Conservation (phyloP, 2,888 invertebrate species). For the Thysanoteuthis rhombus region DNA sequence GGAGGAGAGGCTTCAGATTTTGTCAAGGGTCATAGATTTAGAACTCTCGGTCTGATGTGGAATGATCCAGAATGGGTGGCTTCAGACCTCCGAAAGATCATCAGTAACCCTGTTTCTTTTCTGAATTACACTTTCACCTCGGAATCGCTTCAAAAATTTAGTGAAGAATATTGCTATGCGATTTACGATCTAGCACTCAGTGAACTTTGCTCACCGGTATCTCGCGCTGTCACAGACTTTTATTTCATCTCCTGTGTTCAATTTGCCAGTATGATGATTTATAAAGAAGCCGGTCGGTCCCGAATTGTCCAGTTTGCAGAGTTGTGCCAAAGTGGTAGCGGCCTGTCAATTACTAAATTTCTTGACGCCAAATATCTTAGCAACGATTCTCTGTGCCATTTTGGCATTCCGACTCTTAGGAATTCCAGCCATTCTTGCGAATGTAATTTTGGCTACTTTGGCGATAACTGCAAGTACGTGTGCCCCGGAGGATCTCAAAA, state of each 20-base stretch:
- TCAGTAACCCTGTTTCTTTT: no score
- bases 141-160: constrained; percentile 45
- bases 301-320: constrained; percentile 38
- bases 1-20: constrained; percentile 40
- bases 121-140: background rate
- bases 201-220: constrained; percentile 27
- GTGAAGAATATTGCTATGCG: constrained; percentile 46
- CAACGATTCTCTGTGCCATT: constrained; percentile 40
- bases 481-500: constrained; percentile 49
- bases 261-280: constrained; percentile 35
- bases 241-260: constrained; percentile 38
- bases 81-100: constrained; percentile 41
- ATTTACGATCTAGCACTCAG: constrained; percentile 41
- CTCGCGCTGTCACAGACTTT: constrained; percentile 33
- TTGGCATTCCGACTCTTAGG: constrained; percentile 37
- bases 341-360: constrained; percentile 16
- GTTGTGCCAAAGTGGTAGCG: constrained; percentile 40
- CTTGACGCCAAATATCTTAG: constrained; percentile 35
- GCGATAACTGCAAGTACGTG: constrained; percentile 39
- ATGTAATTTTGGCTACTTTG: constrained; percentile 48
- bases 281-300: constrained; percentile 38
- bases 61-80: constrained; percentile 48
- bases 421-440: constrained; percentile 40
- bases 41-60: constrained; percentile 49
- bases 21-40: constrained; percentile 33